A percentile compares a stretch with the other conserved stretches of the same genome.
These are phyloP conservation scores for Metalampra italica DNA, from an alignment of 2,888 invertebrate species.

Conservation along the genomic window DNA sequence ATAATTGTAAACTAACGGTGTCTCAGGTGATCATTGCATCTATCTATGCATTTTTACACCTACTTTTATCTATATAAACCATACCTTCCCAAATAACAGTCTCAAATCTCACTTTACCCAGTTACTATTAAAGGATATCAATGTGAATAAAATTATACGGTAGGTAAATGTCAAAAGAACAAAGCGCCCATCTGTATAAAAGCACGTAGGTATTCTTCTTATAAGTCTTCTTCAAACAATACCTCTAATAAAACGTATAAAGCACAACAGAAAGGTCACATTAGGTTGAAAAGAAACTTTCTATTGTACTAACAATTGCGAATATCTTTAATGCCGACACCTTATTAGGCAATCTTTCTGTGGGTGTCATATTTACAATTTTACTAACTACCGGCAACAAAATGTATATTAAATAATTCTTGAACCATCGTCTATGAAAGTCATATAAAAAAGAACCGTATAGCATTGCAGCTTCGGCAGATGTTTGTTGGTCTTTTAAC, in stretches of 20 bases:
- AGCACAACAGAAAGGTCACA: neutral
- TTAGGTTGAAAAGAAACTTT: slow-evolving; percentile 3
- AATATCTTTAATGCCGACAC: neutral
- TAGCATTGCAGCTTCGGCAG: neutral
- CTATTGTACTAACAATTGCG: slow-evolving; percentile 2
- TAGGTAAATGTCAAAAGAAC: no score
- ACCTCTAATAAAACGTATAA: neutral
- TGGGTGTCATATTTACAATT: neutral
- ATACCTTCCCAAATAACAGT: no score
- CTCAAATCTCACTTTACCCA: no score
- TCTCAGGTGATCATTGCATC: no score
- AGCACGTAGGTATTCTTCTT: neutral
- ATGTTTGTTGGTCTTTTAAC: neutral
- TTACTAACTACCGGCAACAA: neutral
- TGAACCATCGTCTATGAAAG: neutral
- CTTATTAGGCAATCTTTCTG: slow-evolving; percentile 1
- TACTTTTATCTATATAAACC: no score
- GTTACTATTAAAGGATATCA: no score
- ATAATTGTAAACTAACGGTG: no score
- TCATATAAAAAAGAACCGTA: neutral
- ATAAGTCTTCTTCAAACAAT: neutral
- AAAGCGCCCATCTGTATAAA: neutral
- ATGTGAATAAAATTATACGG: no score
- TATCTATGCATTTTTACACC: no score
- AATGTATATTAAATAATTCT: neutral